Percentiles rank a stretch among this genome's conserved stretches.
Evolutionary conservation across 2,797 vertebrate species (phyloP).

Genomic region (Chanos chanos): DNA sequence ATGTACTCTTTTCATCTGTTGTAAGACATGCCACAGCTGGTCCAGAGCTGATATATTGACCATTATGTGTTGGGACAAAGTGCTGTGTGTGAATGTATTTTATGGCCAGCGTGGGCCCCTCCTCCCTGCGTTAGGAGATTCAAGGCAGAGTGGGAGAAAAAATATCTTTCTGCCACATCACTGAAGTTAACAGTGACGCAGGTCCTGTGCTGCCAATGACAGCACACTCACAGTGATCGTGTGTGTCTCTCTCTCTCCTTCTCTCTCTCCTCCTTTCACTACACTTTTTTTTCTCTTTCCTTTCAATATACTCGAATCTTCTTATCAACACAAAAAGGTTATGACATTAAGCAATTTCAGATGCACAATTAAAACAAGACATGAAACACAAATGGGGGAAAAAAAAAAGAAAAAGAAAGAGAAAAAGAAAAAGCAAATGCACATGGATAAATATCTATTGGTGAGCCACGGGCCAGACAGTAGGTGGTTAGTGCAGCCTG

Average conservation of each 20-base stretch:
- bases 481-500: constrained; percentile 23
- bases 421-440: background rate
- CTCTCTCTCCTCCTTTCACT: background rate
- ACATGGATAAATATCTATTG: constrained; percentile 11
- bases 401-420: background rate
- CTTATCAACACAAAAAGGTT: too few relatives aligned
- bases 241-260: constrained; percentile 2
- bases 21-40: background rate
- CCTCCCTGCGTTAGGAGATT: constrained; percentile 28
- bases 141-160: constrained; percentile 49
- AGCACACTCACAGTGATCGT: background rate
- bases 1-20: too few relatives aligned
- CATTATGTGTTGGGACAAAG: constrained; percentile 39
- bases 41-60: constrained; percentile 37
- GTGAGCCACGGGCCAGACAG: background rate
- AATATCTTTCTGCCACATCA: constrained; percentile 46
- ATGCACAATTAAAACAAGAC: background rate
- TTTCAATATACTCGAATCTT: constrained; percentile 35
- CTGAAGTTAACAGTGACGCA: constrained; percentile 62
- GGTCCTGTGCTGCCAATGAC: constrained; percentile 15
- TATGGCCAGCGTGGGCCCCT: constrained; percentile 7
- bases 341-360: too few relatives aligned
- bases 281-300: background rate
- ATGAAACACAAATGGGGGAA: background rate
- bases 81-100: background rate